Evolutionary conservation across 2,113 vertebrate species (phyloP).

Genomic region (Hyaena hyaena): DNA sequence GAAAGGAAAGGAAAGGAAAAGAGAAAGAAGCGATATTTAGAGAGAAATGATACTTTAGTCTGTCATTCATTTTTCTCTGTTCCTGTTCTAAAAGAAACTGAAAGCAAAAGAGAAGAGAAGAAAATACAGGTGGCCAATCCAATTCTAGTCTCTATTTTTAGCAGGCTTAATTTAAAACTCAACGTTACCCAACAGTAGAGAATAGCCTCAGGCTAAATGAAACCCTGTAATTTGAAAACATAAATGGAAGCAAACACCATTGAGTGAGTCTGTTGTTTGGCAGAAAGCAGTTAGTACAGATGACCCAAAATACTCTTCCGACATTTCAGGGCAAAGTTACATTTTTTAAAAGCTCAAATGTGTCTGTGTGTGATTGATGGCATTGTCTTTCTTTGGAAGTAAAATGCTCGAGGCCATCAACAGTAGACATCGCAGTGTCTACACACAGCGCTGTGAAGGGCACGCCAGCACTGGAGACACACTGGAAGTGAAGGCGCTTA

Average conservation of each 20-base stretch:
- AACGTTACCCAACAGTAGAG: neutral
- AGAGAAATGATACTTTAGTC: neutral
- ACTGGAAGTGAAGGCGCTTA: rapidly evolving
- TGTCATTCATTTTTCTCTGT: neutral
- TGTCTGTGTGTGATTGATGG: rapidly evolving
- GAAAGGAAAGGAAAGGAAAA: neutral
- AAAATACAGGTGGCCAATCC: neutral
- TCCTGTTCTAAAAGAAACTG: neutral
- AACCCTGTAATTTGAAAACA: constrained; percentile 31
- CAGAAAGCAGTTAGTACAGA: neutral
- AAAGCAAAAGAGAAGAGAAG: neutral
- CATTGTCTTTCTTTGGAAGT: no score
- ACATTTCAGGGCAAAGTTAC: no score
- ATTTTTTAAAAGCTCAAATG: neutral
- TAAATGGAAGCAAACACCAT: neutral
- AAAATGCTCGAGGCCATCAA: neutral
- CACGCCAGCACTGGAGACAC: rapidly evolving
- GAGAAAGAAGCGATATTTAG: no score
- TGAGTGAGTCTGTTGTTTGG: neutral
- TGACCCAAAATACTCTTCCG: neutral
- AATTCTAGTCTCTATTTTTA: constrained; percentile 26
- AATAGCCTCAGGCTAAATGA: neutral
- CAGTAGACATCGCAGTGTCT: rapidly evolving
- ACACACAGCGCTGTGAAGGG: rapidly evolving
- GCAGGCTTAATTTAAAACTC: constrained; percentile 11